Evolutionary conservation across 1,140 invertebrate genomes (phyloP).

Genomic region (Bombus confusus): DNA sequence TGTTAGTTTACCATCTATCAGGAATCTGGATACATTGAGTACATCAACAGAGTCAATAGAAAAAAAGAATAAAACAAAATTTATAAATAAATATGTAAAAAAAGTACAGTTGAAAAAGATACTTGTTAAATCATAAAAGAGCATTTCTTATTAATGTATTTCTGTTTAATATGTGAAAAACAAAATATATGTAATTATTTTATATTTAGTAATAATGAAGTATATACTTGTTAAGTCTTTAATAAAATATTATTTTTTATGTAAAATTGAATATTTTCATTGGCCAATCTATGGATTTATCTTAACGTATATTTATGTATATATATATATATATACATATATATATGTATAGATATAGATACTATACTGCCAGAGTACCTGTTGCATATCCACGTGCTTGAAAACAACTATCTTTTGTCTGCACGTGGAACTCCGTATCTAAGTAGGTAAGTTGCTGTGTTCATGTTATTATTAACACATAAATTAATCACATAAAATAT

Average conservation of each 20-base stretch:
- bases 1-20: conserved; percentile 49
- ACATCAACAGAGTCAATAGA: background rate
- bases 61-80: conserved; percentile 25
- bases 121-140: conserved; percentile 19
- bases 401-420: background rate
- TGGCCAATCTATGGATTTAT: background rate
- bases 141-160: background rate
- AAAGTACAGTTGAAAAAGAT: conserved; percentile 27
- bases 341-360: background rate
- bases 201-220: background rate
- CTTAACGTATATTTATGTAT: no score
- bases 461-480: background rate
- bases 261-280: background rate
- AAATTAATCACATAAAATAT: background rate
- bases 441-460: background rate
- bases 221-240: background rate
- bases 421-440: background rate
- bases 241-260: conserved; percentile 9
- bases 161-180: background rate
- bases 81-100: conserved; percentile 42
- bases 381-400: background rate
- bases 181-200: background rate
- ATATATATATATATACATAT: background rate
- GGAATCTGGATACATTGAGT: conserved; percentile 27
- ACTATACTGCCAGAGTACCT: background rate